Evolutionary conservation across 30 jellyfish, hydroid and myxozoan species (phyloP).

Genomic region (Turritopsis dohrnii): DNA sequence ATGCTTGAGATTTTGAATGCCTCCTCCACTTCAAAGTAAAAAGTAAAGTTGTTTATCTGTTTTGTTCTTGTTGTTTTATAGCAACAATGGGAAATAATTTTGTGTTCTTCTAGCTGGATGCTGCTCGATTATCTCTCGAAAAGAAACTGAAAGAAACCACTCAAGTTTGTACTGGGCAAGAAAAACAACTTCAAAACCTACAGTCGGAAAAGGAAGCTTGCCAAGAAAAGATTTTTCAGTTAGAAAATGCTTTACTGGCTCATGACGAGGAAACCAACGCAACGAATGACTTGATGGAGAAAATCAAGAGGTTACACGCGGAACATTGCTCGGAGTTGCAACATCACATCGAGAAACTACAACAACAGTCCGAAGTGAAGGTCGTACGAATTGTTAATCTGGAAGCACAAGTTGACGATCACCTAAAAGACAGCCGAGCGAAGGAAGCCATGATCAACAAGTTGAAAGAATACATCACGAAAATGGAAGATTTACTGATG

Average conservation of each 20-base stretch:
- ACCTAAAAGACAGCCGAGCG: neutral
- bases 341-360: conserved; percentile 58
- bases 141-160: conserved; percentile 16
- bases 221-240: conserved; percentile 19
- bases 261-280: conserved; percentile 61
- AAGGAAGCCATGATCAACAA: neutral
- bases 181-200: conserved; percentile 24
- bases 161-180: conserved; percentile 36
- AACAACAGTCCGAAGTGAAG: conserved; percentile 44
- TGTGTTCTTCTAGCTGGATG: neutral
- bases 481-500: conserved; percentile 28
- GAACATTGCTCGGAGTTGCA: conserved; percentile 78
- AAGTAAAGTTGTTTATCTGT: too few species aligned
- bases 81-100: too few species aligned
- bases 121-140: neutral
- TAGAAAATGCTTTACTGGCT: conserved; percentile 35
- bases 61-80: too few species aligned
- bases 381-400: conserved; percentile 29
- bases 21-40: too few species aligned
- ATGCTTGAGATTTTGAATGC: too few species aligned
- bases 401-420: conserved; percentile 23
- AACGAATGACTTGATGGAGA: conserved; percentile 33
- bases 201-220: conserved; percentile 24
- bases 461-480: conserved; percentile 16
- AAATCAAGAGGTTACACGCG: conserved; percentile 53